Conservation (phyloP, 2,113 vertebrate genomes). For the Centrocercus urophasianus region DNA sequence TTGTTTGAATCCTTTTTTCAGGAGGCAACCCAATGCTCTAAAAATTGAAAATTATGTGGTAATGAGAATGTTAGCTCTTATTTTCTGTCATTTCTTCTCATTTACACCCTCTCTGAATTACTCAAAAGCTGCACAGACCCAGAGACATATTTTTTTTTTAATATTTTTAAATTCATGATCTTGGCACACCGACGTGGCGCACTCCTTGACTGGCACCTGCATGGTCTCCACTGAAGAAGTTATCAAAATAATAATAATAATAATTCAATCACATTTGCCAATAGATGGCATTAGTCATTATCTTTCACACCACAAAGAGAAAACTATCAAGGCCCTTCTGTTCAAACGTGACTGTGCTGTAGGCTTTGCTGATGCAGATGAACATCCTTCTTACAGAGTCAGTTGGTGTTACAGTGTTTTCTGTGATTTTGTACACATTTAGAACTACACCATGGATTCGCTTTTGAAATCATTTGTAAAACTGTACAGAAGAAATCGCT, state of each 20-base stretch:
- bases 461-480: background rate
- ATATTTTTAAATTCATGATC: background rate
- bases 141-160: background rate
- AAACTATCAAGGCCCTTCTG: background rate
- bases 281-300: background rate
- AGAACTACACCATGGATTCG: background rate
- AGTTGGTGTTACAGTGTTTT: background rate
- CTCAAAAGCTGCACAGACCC: background rate
- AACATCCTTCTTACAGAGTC: accelerated
- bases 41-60: background rate
- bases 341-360: background rate
- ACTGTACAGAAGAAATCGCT: background rate
- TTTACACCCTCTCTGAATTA: background rate
- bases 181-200: background rate
- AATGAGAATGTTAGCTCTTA: background rate
- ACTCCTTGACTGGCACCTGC: background rate
- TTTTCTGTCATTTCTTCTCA: background rate
- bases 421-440: background rate
- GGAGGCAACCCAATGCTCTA: background rate
- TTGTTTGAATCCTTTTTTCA: background rate
- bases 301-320: background rate
- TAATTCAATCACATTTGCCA: background rate
- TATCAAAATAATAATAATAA: background rate
- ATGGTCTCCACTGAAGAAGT: background rate
- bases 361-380: background rate